Evolutionary conservation across 2,113 vertebrate species (phyloP).

Genomic region (Cebus imitator): DNA sequence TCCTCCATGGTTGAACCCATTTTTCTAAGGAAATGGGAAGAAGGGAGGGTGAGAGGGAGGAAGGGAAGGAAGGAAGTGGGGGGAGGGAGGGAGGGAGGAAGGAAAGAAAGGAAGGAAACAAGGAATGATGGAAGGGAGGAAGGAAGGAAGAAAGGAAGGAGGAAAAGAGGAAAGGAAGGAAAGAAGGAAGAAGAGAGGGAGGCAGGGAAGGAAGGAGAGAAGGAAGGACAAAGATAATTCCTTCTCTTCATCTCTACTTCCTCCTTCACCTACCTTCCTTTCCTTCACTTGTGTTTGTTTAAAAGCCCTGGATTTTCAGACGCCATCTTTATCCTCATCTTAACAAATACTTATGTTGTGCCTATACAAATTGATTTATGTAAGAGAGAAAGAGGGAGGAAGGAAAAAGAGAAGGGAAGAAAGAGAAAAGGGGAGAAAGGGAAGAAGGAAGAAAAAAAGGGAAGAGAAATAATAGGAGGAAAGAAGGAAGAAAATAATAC

Average conservation of each 20-base stretch:
- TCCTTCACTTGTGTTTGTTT: background rate
- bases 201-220: background rate
- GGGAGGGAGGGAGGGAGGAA: too few relatives aligned
- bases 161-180: too few relatives aligned
- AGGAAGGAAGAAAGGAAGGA: background rate
- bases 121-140: accelerated
- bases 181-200: too few relatives aligned
- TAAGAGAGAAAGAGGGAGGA: too few relatives aligned
- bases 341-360: background rate
- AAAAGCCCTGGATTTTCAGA: background rate
- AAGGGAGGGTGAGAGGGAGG: background rate
- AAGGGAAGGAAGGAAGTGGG: background rate
- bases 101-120: too few relatives aligned
- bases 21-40: background rate
- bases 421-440: background rate
- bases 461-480: background rate
- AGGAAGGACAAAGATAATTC: background rate
- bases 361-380: background rate
- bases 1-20: background rate
- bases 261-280: background rate
- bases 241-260: background rate
- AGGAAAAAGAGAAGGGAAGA: background rate
- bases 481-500: background rate
- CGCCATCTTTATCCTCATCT: background rate
- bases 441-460: background rate